Evolutionary conservation across 2,113 vertebrate genomes (phyloP).

Genomic region (Camelus dromedarius): DNA sequence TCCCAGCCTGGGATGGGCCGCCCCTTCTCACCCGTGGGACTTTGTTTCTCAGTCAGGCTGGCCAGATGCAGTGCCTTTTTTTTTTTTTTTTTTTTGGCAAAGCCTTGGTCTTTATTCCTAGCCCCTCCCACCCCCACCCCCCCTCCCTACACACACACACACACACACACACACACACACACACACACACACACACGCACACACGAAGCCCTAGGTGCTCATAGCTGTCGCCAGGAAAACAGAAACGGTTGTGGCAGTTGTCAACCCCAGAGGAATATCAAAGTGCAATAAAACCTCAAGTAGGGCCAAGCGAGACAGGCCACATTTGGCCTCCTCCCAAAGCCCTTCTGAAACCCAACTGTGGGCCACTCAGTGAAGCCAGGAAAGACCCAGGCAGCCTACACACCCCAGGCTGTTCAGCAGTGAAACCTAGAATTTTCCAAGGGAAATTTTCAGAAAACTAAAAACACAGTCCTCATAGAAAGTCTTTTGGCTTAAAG

Average conservation of each 20-base stretch:
- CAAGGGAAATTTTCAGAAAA: not conserved
- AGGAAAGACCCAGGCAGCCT: not conserved
- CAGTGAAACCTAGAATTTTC: not conserved
- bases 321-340: not conserved
- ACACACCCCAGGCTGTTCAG: not conserved
- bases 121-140: too few relatives aligned
- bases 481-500: constrained; percentile 12
- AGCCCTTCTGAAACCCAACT: not conserved
- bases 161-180: too few relatives aligned
- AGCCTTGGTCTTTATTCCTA: not conserved
- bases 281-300: not conserved
- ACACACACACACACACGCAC: too few relatives aligned
- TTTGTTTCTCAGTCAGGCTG: not conserved
- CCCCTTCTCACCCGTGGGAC: not conserved
- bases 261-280: not conserved
- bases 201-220: too few relatives aligned
- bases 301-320: not conserved
- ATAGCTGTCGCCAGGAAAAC: not conserved
- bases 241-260: not conserved
- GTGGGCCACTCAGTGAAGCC: too few relatives aligned
- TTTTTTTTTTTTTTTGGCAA: not conserved
- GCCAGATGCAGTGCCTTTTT: not conserved
- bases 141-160: not conserved
- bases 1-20: not conserved
- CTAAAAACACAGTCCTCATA: not conserved